Evolutionary conservation across 2,113 vertebrate species (phyloP).

Genomic region (Xiphorhynchus elegans): DNA sequence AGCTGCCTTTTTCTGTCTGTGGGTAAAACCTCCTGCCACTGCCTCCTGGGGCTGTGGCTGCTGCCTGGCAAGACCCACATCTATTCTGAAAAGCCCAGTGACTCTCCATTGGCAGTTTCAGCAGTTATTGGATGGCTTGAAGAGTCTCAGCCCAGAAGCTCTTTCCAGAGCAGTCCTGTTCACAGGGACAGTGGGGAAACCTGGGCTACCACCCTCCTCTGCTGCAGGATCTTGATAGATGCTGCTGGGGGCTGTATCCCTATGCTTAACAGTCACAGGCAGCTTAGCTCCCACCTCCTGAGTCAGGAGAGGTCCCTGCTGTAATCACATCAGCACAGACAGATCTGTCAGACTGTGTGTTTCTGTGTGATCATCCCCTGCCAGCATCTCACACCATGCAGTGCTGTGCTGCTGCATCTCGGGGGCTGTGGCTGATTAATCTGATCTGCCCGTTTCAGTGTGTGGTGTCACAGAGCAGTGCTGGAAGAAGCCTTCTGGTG

Average conservation of each 20-base stretch:
- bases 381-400: fast-evolving
- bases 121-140: not conserved
- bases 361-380: not conserved
- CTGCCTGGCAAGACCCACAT: not conserved
- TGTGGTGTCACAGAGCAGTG: not conserved
- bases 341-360: not conserved
- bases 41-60: not conserved
- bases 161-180: not conserved
- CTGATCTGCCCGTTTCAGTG: not conserved
- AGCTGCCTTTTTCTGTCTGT: not conserved
- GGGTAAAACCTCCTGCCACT: not conserved
- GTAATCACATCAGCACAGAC: not conserved
- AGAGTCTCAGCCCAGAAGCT: not conserved
- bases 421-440: not conserved
- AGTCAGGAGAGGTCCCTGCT: not conserved
- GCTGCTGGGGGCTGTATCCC: not conserved
- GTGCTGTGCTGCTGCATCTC: not conserved
- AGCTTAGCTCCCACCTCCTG: not conserved
- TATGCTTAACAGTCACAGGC: not conserved
- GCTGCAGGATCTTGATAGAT: not conserved
- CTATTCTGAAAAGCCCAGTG: not conserved
- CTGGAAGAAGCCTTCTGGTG: conserved; percentile 6
- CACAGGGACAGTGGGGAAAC: not conserved
- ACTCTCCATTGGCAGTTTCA: not conserved
- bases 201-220: not conserved